phyloP scores from a whole-genome alignment of 2,888 invertebrate genomes.

The Drosophila parthenogenetica region DNA sequence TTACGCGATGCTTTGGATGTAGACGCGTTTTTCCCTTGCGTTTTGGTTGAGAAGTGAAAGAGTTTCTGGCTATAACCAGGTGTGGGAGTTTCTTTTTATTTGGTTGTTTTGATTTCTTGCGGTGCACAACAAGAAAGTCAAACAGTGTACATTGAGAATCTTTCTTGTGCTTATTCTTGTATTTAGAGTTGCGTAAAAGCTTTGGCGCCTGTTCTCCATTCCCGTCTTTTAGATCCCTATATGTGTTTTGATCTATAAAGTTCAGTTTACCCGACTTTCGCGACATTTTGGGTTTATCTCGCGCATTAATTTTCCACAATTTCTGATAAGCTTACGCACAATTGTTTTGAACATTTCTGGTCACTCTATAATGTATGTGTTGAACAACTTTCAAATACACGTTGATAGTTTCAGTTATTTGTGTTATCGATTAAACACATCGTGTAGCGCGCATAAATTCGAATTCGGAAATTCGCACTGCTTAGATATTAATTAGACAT shows the following conservation, averaged over 20 bases:
- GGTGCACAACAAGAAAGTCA: constrained; percentile 57
- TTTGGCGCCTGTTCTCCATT: constrained; percentile 1
- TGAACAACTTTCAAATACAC: neutral
- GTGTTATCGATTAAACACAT: no score
- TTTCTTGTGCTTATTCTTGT: constrained; percentile 57
- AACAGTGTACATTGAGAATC: constrained; percentile 42
- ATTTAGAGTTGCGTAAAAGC: constrained; percentile 64
- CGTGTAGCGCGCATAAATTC: neutral
- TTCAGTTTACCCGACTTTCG: constrained; percentile 62
- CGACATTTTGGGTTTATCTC: constrained; percentile 36
- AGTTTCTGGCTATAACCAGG: constrained; percentile 28
- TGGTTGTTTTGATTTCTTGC: constrained; percentile 37
- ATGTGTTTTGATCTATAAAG: constrained; percentile 61
- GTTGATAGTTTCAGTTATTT: neutral
- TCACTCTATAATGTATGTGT: neutral
- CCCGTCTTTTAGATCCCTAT: constrained; percentile 40
- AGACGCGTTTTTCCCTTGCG: constrained; percentile 66
- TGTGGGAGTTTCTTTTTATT: constrained; percentile 33
- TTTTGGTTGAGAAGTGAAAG: constrained; percentile 23
- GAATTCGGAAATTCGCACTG: neutral
- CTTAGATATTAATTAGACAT: no score
- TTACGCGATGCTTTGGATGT: constrained; percentile 53
- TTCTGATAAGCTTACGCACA: neutral
- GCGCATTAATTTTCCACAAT: neutral
- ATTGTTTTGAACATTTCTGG: neutral